Base-by-base conservation (phyloP, 2,113 vertebrate genomes). In the Hydropotes inermis region DNA sequence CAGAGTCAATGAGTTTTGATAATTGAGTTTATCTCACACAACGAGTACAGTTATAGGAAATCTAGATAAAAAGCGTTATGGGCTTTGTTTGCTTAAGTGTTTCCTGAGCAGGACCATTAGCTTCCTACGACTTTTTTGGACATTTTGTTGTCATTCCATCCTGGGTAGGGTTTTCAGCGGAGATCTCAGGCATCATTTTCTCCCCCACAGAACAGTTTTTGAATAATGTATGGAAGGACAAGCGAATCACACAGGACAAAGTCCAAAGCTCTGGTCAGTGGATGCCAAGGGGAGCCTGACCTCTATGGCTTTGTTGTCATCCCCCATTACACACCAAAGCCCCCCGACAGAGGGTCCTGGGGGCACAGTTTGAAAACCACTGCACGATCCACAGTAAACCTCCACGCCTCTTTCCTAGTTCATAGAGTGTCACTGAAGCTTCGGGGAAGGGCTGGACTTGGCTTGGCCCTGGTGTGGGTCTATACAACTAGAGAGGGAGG, bases 1-100 rank as follows among this genome's bases (percentile, higher is more conserved):
- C 50, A 3, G 96, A 97, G 92, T 96, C 97, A 91, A 70, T 95
- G 96, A 92, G 64, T 97, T 98, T 89, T 93, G 87, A 94, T 96
- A 91, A 97, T 95, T 97, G 96, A 97, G 94, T 96, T 97, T 94
- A 92, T 83, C 86, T 95, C 83, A 28, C n/a, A 36, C 60, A 45
- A 87, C 55, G 79, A 97, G 61, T 43, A 64, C 45, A 58, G 39
- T 95, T 95, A 94, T 96, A 97, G 96, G 95, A 97, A 97, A 93
- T 85, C 93, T 82, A 91, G 92, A 95, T n/a, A 70, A 96, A 74
- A 98, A 89, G 94, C 3, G 36, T 78, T 36, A 33, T 1, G 6
- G 60, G 87, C 76, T 96, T 92, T 88, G 92, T 94, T 92, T 81
- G 87, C 87, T 79, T 88, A 83, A 67, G 92, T 92, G 84, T 93